These are phyloP conservation scores for Aphaenogaster floridana DNA, from an alignment of 1,140 invertebrate species.

Conservation along the genomic window DNA sequence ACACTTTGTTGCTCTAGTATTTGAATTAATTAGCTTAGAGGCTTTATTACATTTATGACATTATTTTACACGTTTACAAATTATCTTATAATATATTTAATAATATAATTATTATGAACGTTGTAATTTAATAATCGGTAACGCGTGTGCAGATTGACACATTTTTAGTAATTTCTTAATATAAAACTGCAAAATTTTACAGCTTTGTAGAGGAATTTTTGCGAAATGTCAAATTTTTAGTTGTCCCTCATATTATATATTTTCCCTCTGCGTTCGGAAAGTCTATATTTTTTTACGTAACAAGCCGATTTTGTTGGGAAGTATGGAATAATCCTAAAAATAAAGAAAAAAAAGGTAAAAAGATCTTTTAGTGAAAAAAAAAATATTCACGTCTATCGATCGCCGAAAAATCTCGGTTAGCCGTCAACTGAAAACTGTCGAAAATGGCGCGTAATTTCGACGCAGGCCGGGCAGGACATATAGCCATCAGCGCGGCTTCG, in stretches of 20 bases:
- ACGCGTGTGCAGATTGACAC: neutral
- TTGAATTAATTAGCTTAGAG: neutral
- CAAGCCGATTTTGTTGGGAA: neutral
- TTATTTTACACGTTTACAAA: neutral
- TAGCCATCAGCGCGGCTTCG: slow-evolving; percentile 26
- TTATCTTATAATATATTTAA: neutral
- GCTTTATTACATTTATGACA: neutral
- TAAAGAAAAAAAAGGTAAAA: neutral
- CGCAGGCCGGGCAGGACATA: neutral
- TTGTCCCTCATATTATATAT: neutral
- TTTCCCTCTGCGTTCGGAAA: neutral
- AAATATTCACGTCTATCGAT: slow-evolving; percentile 12
- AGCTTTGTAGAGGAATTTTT: neutral
- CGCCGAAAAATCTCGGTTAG: slow-evolving; percentile 19
- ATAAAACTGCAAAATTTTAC: neutral
- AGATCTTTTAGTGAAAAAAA: slow-evolving; percentile 1
- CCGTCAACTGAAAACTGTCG: slow-evolving; percentile 18
- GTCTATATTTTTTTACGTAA: neutral
- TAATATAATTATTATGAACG: neutral
- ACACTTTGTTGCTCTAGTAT: neutral
- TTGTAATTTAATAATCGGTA: neutral
- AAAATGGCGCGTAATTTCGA: slow-evolving; percentile 49
- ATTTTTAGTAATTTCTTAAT: neutral
- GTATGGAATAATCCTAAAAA: neutral
- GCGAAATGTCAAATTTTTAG: neutral